These are phyloP conservation scores for Orchesellides sinensis DNA, from an alignment of 2,888 invertebrate species.

Conservation along the genomic window DNA sequence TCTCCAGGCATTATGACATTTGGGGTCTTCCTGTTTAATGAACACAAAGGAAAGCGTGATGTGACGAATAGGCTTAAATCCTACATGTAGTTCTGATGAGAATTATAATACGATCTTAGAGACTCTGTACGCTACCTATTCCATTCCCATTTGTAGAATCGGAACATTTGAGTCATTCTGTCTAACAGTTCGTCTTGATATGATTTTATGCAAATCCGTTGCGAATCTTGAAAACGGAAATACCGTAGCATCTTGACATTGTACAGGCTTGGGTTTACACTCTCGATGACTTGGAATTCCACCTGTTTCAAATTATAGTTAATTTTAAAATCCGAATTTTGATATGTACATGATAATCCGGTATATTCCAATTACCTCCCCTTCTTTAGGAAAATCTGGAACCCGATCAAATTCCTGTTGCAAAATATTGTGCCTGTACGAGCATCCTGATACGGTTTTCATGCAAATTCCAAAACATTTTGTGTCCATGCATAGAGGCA, in stretches of 20 bases:
- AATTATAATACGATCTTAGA: no score
- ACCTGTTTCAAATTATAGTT: neutral
- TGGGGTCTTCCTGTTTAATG: no score
- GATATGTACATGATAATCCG: no score
- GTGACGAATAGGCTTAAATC: no score
- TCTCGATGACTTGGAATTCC: slow-evolving; percentile 18
- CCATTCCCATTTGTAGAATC: neutral
- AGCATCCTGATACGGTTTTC: neutral
- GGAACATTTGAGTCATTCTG: neutral
- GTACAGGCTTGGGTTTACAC: slow-evolving; percentile 32
- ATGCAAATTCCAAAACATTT: slow-evolving; percentile 15
- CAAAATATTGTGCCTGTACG: slow-evolving; percentile 4
- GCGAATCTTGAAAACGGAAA: neutral
- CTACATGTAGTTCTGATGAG: no score
- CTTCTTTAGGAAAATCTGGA: slow-evolving; percentile 10
- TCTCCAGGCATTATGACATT: no score
- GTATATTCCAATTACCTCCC: slow-evolving; percentile 8
- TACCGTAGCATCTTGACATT: slow-evolving; percentile 3
- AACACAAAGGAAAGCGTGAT: no score
- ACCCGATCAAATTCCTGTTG: neutral
- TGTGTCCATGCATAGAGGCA: neutral
- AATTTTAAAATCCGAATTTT: neutral
- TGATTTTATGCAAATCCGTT: neutral
- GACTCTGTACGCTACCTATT: no score
- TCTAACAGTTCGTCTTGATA: neutral